phyloP scores from a whole-genome alignment of 2,797 vertebrate genomes.

The Tapera naevia region DNA sequence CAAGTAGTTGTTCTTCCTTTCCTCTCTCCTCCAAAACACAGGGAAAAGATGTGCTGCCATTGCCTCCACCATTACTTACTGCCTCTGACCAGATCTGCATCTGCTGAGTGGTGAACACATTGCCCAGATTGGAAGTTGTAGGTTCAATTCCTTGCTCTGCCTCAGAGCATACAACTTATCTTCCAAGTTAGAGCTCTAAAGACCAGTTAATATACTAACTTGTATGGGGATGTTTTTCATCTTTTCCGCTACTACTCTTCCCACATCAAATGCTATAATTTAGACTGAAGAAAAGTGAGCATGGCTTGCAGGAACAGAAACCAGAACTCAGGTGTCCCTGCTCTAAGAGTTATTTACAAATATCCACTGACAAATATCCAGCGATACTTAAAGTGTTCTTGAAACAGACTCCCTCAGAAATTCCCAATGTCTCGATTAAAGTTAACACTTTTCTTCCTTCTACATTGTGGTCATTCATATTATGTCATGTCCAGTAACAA shows the following conservation, averaged over 20 bases:
- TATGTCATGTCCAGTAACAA: neutral
- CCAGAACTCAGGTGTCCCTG: neutral
- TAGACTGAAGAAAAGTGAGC: neutral
- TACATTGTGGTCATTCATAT: neutral
- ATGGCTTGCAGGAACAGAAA: neutral
- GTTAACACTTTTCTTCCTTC: neutral
- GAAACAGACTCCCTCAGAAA: neutral
- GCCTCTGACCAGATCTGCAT: neutral
- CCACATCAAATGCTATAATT: neutral
- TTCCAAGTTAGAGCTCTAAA: neutral
- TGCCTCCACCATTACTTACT: neutral
- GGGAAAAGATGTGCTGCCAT: neutral
- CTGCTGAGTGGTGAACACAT: neutral
- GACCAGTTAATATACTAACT: neutral
- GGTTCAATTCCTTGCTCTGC: neutral
- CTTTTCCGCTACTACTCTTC: neutral
- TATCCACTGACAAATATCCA: neutral
- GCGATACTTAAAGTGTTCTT: neutral
- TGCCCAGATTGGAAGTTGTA: neutral
- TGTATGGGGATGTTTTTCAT: neutral
- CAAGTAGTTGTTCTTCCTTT: neutral
- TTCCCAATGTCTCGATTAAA: neutral
- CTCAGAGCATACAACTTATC: neutral
- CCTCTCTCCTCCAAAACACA: neutral
- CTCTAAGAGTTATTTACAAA: neutral